Conservation (phyloP, 1,140 invertebrate genomes). For the Plectrocnemia conspersa region DNA sequence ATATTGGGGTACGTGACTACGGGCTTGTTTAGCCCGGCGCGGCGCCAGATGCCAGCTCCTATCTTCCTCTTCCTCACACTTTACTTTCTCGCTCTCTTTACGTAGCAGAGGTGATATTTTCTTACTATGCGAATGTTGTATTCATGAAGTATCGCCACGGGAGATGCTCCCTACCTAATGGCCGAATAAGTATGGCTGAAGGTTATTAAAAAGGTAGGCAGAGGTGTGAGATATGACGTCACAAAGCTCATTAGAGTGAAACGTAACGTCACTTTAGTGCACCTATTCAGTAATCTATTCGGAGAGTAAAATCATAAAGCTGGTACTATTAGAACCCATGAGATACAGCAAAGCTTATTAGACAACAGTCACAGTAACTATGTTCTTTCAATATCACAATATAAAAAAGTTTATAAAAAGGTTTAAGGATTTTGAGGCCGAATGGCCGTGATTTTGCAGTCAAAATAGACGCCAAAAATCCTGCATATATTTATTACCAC, state of each 20-base stretch:
- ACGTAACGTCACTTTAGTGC: too few relatives aligned
- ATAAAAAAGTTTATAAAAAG: too few relatives aligned
- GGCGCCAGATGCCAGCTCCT: neutral
- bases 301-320: too few relatives aligned
- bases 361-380: too few relatives aligned
- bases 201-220: conserved; percentile 16
- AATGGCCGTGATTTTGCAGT: too few relatives aligned
- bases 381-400: too few relatives aligned
- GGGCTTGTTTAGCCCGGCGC: conserved; percentile 20
- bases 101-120: neutral
- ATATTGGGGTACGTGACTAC: conserved; percentile 34
- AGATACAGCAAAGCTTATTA: too few relatives aligned
- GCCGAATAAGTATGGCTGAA: conserved; percentile 20
- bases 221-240: conserved; percentile 10
- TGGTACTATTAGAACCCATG: too few relatives aligned
- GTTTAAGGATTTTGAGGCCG: too few relatives aligned
- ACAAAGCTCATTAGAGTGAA: conserved; percentile 20
- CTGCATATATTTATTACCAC: too few relatives aligned
- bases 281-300: too few relatives aligned
- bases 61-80: neutral
- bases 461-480: too few relatives aligned
- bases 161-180: conserved; percentile 18
- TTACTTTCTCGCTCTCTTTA: neutral
- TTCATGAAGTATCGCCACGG: conserved; percentile 18
- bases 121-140: conserved; percentile 11